These are phyloP conservation scores for Ips nitidus DNA, from an alignment of 1,140 invertebrate species.

Conservation along the genomic window DNA sequence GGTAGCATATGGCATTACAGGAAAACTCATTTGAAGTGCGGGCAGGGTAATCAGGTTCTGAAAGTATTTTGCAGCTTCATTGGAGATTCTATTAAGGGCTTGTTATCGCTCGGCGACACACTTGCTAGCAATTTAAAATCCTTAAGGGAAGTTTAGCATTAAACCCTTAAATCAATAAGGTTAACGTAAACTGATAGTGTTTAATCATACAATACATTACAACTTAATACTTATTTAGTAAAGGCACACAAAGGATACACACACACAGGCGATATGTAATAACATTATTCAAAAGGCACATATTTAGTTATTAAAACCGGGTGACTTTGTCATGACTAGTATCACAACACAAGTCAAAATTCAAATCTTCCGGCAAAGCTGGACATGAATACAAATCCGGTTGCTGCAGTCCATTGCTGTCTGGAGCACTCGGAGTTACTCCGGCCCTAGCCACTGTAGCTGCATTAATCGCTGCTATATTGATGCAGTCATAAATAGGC, in stretches of 20 bases:
- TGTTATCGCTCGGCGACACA: constrained; percentile 36
- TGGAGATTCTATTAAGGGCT: constrained; percentile 35
- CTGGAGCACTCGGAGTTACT: constrained; percentile 17
- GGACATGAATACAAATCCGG: constrained; percentile 44
- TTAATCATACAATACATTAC: too few species aligned
- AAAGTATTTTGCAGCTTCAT: constrained; percentile 48
- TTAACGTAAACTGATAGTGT: too few species aligned
- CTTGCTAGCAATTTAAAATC: constrained; percentile 8
- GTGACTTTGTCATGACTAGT: constrained; percentile 47
- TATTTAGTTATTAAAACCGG: constrained; percentile 40
- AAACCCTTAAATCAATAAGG: too few species aligned
- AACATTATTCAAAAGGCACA: too few species aligned
- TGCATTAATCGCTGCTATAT: constrained; percentile 48
- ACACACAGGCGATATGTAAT: too few species aligned
- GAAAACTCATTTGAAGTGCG: constrained; percentile 18
- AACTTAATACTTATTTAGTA: too few species aligned
- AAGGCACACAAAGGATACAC: too few species aligned
- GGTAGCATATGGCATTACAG: constrained; percentile 15
- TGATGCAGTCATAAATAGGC: constrained; percentile 51
- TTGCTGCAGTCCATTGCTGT: constrained; percentile 31
- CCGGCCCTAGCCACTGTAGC: constrained; percentile 41
- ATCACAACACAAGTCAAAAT: constrained; percentile 43
- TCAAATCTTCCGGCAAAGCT: constrained; percentile 42
- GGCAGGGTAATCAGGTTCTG: constrained; percentile 33
- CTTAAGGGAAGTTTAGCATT: too few species aligned